phyloP scores from a whole-genome alignment of 2,113 vertebrate species.

The Lampris incognitus region DNA sequence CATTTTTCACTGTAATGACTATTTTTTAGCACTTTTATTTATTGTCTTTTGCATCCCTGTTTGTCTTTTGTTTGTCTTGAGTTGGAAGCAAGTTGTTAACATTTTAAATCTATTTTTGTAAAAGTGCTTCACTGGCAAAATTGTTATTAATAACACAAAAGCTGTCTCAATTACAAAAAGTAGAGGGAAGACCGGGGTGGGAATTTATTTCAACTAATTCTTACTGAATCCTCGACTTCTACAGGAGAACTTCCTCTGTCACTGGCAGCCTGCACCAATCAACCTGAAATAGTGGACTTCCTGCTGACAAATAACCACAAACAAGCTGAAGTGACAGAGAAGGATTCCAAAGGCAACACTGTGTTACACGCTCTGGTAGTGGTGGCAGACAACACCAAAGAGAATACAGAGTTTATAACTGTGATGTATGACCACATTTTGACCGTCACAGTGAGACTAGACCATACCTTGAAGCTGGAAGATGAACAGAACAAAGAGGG shows the following conservation, averaged over 20 bases:
- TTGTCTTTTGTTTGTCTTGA: no score
- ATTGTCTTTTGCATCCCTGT: no score
- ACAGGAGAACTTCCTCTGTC: slow-evolving; percentile 94
- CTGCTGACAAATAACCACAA: slow-evolving; percentile 88
- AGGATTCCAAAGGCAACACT: slow-evolving; percentile 90
- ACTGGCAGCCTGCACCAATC: slow-evolving; percentile 96
- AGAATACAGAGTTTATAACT: slow-evolving; percentile 92
- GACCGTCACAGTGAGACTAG: slow-evolving; percentile 82
- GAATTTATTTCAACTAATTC: no score
- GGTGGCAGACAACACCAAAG: slow-evolving; percentile 88
- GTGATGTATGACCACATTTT: slow-evolving; percentile 93
- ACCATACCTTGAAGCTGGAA: slow-evolving; percentile 88
- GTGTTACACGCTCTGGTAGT: slow-evolving; percentile 92
- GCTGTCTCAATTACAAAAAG: no score
- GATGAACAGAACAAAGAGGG: slow-evolving; percentile 87
- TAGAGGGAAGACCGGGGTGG: no score
- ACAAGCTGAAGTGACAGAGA: slow-evolving; percentile 74
- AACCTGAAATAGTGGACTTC: slow-evolving; percentile 90
- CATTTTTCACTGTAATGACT: no score
- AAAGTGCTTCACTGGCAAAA: no score
- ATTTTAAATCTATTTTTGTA: no score
- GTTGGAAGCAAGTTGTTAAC: no score
- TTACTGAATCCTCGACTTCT: not conserved
- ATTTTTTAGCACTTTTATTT: no score
- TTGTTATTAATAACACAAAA: no score